phyloP scores from a whole-genome alignment of 2,113 vertebrate species.

The Chloropsis hardwickii region DNA sequence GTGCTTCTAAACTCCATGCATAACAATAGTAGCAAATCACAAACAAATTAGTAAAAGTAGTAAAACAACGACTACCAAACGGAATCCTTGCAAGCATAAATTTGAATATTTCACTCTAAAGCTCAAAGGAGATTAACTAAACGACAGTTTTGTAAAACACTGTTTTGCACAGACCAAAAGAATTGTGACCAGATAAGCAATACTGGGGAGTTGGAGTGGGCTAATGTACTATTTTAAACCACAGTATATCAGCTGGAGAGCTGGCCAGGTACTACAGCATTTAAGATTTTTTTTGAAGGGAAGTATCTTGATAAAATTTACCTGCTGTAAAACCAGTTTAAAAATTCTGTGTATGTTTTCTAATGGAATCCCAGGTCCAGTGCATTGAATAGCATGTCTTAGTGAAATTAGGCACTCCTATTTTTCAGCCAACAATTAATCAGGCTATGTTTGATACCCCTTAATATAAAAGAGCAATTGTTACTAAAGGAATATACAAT shows the following conservation, averaged over 20 bases:
- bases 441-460: background rate
- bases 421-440: background rate
- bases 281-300: background rate
- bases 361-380: background rate
- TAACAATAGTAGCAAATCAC: background rate
- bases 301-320: background rate
- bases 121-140: background rate
- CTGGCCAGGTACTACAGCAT: background rate
- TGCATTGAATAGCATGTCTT: background rate
- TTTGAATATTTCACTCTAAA: background rate
- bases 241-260: background rate
- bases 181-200: background rate
- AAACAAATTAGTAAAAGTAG: background rate
- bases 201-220: background rate
- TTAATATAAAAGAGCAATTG: background rate
- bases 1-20: background rate
- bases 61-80: background rate
- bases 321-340: background rate
- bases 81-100: background rate
- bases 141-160: background rate
- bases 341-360: background rate
- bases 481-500: background rate
- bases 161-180: background rate
- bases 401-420: background rate
- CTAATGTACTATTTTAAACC: background rate